These are phyloP conservation scores for Macrostomum cliftonense DNA, from an alignment of 2,888 invertebrate genomes.

Conservation along the genomic window DNA sequence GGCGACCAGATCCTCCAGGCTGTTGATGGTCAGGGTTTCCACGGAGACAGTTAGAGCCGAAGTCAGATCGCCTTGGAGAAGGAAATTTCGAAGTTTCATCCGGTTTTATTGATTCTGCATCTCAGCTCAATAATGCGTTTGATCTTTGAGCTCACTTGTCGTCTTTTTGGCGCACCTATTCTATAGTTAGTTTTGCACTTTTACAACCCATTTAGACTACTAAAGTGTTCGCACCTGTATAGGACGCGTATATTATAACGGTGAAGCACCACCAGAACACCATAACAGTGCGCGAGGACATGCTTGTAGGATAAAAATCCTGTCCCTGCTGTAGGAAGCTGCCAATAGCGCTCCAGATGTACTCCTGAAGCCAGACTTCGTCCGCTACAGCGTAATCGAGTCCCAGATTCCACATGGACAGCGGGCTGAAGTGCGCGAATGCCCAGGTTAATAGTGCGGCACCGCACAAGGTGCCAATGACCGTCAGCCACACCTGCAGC, in stretches of 20 bases:
- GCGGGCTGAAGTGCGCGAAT: not conserved
- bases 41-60: no score
- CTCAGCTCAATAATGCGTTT: no score
- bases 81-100: no score
- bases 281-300: not conserved
- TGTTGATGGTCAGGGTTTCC: no score
- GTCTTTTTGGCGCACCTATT: no score
- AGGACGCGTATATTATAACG: not conserved
- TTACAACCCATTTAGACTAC: no score
- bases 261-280: conserved; percentile 1
- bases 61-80: no score
- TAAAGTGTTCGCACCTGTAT: not conserved
- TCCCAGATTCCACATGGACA: not conserved
- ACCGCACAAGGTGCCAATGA: not conserved
- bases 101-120: no score
- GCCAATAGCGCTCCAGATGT: conserved; percentile 1
- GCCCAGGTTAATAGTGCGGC: not conserved
- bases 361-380: not conserved
- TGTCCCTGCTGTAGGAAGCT: not conserved
- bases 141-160: no score
- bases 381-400: not conserved
- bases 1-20: no score
- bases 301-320: not conserved
- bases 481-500: not conserved
- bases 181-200: no score